Base-by-base conservation (phyloP, 2,113 vertebrate genomes). In the Nyctibius bracteatus region DNA sequence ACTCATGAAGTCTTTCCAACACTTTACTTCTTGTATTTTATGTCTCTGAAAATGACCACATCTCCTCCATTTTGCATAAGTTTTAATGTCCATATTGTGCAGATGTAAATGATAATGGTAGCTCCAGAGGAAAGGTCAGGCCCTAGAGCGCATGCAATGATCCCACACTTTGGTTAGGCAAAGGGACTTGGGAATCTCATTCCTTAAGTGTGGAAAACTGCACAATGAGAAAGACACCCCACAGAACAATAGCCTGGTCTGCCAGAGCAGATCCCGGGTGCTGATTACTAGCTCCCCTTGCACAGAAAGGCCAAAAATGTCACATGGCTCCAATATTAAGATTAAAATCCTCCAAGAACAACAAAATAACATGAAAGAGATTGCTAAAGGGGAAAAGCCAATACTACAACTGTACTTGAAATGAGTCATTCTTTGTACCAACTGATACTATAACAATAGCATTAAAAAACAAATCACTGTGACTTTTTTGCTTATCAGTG, bases 291-390 rank as follows among this genome's bases (percentile, higher is more conserved):
- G 52, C 52, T 94, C 30, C 49, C 59, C 74, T 95, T 84, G 43
- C 83, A 92, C 54, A 88, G 88, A 90, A 97, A 97, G 74, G 51
- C 73, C 62, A 95, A 85, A 96, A 88, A 79, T 12, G 33, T 74
- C 80, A 94, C 91, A 61, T 19, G 24, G 10, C 12, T 86, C 88
- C 83, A 55, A 95, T 39, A 77, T 63, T 47, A 95, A 97, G 52
- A 97, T 91, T 97, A 92, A 96, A 96, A 72, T 49, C 58, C 63
- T 44, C 2, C 70, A 91, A 94, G 75, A 96, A 93, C 18, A 95
- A 96, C 51, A 92, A 90, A 94, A 94, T 49, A 89, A 75, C 49
- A 31, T 3, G 9, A 59, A 49, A 84, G 61, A 94, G 44, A 68
- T 11, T 58, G 72, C 94, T 91, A 41, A 92, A 94, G 74, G 90